Percentiles rank a stretch among this genome's conserved stretches.
Evolutionary conservation across 2,113 vertebrate species (phyloP).

Genomic region (Platysteira castanea): DNA sequence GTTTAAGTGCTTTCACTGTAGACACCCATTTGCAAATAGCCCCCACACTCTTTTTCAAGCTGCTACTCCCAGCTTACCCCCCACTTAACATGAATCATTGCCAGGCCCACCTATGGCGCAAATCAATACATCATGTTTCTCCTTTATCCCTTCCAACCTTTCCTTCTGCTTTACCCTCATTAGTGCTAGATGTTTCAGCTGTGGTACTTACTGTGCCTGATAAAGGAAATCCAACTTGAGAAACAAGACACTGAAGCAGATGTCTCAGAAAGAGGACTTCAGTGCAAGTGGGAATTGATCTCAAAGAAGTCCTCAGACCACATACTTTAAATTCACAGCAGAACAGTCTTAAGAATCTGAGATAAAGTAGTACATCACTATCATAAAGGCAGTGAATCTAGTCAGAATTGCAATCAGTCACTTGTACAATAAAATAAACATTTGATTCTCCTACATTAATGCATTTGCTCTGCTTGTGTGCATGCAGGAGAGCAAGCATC

Average conservation of each 20-base stretch:
- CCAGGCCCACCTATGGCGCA: background rate
- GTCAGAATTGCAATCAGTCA: background rate
- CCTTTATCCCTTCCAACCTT: background rate
- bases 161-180: background rate
- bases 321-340: background rate
- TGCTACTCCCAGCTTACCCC: background rate
- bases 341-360: background rate
- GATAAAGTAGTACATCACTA: background rate
- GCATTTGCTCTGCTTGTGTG: background rate
- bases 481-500: background rate
- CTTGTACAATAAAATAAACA: background rate
- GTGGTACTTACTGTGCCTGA: background rate
- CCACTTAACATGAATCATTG: background rate
- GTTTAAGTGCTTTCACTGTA: background rate
- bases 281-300: background rate
- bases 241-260: background rate
- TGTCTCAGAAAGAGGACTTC: background rate
- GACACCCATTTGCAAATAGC: background rate
- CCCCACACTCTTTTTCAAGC: slow-evolving; percentile 11
- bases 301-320: background rate
- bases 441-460: background rate
- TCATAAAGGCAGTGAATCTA: background rate
- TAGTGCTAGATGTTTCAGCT: background rate
- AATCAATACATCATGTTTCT: background rate
- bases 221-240: background rate